Evolutionary conservation across 2,113 vertebrate genomes (phyloP).

Genomic region (Varanus komodoensis): DNA sequence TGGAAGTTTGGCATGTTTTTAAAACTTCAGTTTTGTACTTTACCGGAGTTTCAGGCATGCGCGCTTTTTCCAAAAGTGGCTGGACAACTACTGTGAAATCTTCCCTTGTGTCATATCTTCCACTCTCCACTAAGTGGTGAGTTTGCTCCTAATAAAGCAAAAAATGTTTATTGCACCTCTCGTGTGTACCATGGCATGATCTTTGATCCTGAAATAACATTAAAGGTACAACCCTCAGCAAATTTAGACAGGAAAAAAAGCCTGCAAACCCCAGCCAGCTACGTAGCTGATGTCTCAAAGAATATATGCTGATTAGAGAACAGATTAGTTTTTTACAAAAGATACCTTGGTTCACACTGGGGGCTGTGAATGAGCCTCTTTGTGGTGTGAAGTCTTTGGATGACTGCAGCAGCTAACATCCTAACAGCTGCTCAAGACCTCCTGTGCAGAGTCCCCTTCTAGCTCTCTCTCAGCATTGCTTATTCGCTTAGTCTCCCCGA

Average conservation of each 20-base stretch:
- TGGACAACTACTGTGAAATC: slow-evolving; percentile 83
- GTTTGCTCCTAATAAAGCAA: slow-evolving; percentile 67
- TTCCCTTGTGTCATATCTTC: slow-evolving; percentile 76
- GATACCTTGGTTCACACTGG: not conserved
- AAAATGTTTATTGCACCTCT: not conserved
- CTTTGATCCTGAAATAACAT: no score
- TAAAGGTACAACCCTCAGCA: no score
- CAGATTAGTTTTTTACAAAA: not conserved
- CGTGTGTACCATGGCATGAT: not conserved
- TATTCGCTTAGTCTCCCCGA: not conserved
- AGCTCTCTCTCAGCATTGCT: not conserved
- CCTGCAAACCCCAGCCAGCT: no score
- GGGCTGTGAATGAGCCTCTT: not conserved
- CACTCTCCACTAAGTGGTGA: slow-evolving; percentile 67
- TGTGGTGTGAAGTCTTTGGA: not conserved
- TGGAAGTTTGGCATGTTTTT: not conserved
- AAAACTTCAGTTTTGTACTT: slow-evolving; percentile 16
- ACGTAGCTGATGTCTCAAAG: not conserved
- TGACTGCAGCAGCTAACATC: not conserved
- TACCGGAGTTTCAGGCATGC: slow-evolving; percentile 77
- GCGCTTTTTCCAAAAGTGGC: slow-evolving; percentile 68
- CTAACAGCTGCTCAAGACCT: not conserved
- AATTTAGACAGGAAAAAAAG: no score
- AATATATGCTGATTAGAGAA: not conserved
- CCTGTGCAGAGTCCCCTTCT: not conserved